Evolutionary conservation across 2,888 invertebrate genomes (phyloP).

Genomic region (Epirrita christyi): DNA sequence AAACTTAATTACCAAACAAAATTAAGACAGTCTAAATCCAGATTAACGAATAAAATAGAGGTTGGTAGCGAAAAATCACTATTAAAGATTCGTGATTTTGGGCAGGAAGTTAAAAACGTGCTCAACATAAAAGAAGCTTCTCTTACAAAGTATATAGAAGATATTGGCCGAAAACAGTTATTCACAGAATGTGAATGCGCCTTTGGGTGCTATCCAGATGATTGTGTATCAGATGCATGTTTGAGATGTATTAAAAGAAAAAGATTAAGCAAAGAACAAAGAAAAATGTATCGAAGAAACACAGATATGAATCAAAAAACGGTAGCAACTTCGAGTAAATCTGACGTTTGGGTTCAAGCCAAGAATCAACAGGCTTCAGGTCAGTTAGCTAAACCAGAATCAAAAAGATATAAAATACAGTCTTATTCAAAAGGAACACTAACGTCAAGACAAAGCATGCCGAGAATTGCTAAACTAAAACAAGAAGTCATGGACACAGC

Average conservation of each 20-base stretch:
- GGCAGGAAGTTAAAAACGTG: too few species aligned
- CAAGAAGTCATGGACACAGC: constrained; percentile 29
- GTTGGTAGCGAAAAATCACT: constrained; percentile 11
- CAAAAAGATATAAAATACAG: constrained; percentile 9
- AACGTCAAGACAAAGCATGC: constrained; percentile 24
- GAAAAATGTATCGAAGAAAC: neutral
- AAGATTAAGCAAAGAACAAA: constrained; percentile 13
- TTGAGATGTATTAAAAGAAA: constrained; percentile 39
- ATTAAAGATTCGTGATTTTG: neutral
- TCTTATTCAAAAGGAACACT: constrained; percentile 31
- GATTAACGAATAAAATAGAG: constrained; percentile 1
- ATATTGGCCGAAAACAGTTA: constrained; percentile 34
- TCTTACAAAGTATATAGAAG: constrained; percentile 48
- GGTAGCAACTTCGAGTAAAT: constrained; percentile 4
- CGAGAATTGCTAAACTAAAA: constrained; percentile 22
- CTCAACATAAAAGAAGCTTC: constrained; percentile 47
- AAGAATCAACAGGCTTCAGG: neutral
- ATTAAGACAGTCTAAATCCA: constrained; percentile 33
- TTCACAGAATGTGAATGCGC: constrained; percentile 49
- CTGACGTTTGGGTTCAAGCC: constrained; percentile 3
- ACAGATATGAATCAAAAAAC: neutral
- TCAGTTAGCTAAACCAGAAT: constrained; percentile 4
- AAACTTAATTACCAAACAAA: constrained; percentile 43
- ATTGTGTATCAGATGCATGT: constrained; percentile 52
- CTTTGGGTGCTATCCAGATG: constrained; percentile 43